Evolutionary conservation across 2,888 invertebrate species (phyloP).

Genomic region (Hypselothyrea guttata): DNA sequence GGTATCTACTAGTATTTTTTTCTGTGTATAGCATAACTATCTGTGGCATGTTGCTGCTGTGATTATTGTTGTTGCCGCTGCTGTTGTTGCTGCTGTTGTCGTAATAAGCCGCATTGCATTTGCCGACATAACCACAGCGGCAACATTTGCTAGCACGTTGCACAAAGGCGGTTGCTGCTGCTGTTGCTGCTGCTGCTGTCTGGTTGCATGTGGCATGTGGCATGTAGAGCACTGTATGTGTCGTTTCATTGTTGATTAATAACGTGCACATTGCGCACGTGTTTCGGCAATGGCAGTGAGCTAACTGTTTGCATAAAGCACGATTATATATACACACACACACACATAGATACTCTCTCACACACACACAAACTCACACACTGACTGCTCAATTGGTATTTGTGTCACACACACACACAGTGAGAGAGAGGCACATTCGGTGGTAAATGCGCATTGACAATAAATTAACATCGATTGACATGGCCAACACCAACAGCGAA

Average conservation of each 20-base stretch:
- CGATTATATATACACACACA: slow-evolving; percentile 37
- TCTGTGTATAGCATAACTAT: too few species aligned
- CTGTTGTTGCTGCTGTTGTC: slow-evolving; percentile 26
- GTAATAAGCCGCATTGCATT: slow-evolving; percentile 65
- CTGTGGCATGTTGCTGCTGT: slow-evolving; percentile 14
- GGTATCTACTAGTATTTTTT: too few species aligned
- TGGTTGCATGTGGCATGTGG: slow-evolving; percentile 16
- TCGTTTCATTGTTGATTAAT: slow-evolving; percentile 64
- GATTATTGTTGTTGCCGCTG: slow-evolving; percentile 17
- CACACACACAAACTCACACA: slow-evolving; percentile 3
- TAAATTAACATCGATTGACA: slow-evolving; percentile 76
- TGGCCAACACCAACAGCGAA: slow-evolving; percentile 26
- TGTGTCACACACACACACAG: slow-evolving; percentile 48
- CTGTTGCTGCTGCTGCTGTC: too few species aligned
- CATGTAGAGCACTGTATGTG: slow-evolving; percentile 35
- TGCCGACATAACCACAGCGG: slow-evolving; percentile 43
- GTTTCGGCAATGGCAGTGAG: slow-evolving; percentile 45
- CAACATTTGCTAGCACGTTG: slow-evolving; percentile 26
- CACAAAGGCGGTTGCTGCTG: slow-evolving; percentile 14
- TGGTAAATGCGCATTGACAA: slow-evolving; percentile 65
- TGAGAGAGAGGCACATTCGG: slow-evolving; percentile 26
- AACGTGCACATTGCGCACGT: slow-evolving; percentile 72
- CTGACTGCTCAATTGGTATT: slow-evolving; percentile 45
- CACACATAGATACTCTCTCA: slow-evolving; percentile 24
- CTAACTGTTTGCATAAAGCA: slow-evolving; percentile 54